Percentiles rank a stretch among this genome's conserved stretches.
These are phyloP conservation scores for Catharus ustulatus DNA, from an alignment of 2,797 vertebrate species.

Conservation along the genomic window DNA sequence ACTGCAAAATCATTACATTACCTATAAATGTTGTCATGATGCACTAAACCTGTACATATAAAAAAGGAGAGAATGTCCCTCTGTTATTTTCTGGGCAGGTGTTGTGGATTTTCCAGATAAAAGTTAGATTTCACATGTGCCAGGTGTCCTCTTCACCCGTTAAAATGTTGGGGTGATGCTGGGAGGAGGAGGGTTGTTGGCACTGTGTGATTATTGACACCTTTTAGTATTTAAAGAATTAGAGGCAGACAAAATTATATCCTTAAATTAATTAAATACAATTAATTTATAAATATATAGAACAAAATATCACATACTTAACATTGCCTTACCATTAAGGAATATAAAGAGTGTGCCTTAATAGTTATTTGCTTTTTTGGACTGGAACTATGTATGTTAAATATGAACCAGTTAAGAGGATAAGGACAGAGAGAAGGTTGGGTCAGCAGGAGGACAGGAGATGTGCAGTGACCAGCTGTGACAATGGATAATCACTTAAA, in stretches of 20 bases:
- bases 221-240: background rate
- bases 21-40: background rate
- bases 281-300: background rate
- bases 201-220: background rate
- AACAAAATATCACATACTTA: background rate
- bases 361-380: background rate
- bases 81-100: background rate
- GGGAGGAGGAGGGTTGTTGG: fast-evolving
- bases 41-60: background rate
- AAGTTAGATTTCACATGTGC: background rate
- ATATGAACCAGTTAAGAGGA: background rate
- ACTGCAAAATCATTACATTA: background rate
- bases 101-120: background rate
- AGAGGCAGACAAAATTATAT: background rate
- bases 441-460: background rate
- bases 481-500: background rate
- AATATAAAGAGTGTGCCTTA: background rate
- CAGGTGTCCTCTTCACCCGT: background rate
- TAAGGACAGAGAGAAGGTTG: background rate
- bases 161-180: fast-evolving
- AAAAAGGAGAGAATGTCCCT: background rate
- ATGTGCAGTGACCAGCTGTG: background rate
- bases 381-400: background rate
- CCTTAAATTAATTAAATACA: background rate
- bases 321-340: background rate